These are phyloP conservation scores for Omphaloscelis lunosa DNA, from an alignment of 2,888 invertebrate genomes.

Conservation along the genomic window DNA sequence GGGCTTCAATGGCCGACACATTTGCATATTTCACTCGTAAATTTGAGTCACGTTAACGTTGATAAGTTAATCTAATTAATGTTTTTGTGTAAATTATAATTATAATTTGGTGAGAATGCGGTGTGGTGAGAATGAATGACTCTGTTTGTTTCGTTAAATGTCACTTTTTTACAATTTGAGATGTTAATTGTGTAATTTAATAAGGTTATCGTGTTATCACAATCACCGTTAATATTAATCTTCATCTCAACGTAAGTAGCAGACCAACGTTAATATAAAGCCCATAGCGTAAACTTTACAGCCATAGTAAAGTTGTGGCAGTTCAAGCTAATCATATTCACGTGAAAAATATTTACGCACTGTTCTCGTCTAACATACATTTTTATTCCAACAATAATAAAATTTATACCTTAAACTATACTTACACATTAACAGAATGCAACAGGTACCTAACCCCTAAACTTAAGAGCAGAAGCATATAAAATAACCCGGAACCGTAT, in stretches of 20 bases:
- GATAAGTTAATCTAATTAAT: constrained; percentile 70
- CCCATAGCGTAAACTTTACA: neutral
- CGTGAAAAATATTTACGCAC: neutral
- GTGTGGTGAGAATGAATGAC: constrained; percentile 35
- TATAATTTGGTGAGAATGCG: constrained; percentile 56
- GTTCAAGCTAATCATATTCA: neutral
- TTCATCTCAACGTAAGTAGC: neutral
- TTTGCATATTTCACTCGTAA: constrained; percentile 76
- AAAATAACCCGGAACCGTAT: constrained; percentile 53
- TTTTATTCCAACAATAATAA: neutral
- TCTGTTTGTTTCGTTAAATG: constrained; percentile 28
- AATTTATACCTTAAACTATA: constrained; percentile 2
- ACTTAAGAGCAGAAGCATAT: constrained; percentile 27
- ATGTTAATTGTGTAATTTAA: constrained; percentile 23
- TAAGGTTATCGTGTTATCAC: neutral
- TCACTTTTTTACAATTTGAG: constrained; percentile 25
- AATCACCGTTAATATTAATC: constrained; percentile 6
- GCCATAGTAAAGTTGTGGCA: neutral
- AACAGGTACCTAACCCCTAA: constrained; percentile 32
- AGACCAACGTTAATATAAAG: neutral
- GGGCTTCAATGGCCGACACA: constrained; percentile 67
- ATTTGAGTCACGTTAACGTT: constrained; percentile 69
- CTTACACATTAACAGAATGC: constrained; percentile 7
- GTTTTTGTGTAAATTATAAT: constrained; percentile 65
- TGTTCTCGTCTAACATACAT: neutral